Evolutionary conservation across 2,888 invertebrate genomes (phyloP), one percentile per base, ranked within the genome.

Genomic region (Aproaerema taeniolella): DNA sequence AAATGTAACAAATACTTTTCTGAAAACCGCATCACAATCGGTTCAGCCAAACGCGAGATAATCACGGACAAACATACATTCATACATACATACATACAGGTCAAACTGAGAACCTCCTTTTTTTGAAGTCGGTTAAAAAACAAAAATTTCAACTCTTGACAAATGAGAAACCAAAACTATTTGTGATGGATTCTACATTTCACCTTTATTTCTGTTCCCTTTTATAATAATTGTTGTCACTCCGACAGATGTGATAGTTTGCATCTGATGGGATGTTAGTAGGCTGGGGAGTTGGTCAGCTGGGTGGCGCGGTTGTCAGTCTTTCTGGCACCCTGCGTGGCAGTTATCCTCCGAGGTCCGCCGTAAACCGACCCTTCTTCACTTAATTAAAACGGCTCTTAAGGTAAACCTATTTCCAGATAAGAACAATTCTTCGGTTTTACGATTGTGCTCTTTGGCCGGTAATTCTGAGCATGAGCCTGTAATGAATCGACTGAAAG

Each of bases 361-460:
- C 56, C 51, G 50, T 61, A 58, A 58, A 59, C 51, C 47, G 60
- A 58, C 59, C 61, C 62, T 65, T 62, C 58, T 67, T 57, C 66
- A 61, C 59, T 62, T 70, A 68, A 70, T 70, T 68, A 67, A 67
- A 70, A 66, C 59, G 60, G 58, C 62, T 63, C 64, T 66, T 58
- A 59, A 66, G 64, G 63, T 67, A 61, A 69, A 67, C 61, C 64
- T 56, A 61, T 63, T 66, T 55, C 55, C 48, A 58, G 49, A 55
- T 60, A 58, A 52, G 52, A 53, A 53, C 51, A 53, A 53, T 58
- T 56, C 51, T 49, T 48, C 52, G 46, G 49, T 53, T 59, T 59
- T 56, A 57, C 53, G 55, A 53, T 55, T 52, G 56, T 52, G 49
- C 43, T 39, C 33, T 39, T 38, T 34, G 46, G 38, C 24, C 34